Evolutionary conservation across 1,140 invertebrate genomes (phyloP).

Genomic region (Lordiphosa clarofinis): DNA sequence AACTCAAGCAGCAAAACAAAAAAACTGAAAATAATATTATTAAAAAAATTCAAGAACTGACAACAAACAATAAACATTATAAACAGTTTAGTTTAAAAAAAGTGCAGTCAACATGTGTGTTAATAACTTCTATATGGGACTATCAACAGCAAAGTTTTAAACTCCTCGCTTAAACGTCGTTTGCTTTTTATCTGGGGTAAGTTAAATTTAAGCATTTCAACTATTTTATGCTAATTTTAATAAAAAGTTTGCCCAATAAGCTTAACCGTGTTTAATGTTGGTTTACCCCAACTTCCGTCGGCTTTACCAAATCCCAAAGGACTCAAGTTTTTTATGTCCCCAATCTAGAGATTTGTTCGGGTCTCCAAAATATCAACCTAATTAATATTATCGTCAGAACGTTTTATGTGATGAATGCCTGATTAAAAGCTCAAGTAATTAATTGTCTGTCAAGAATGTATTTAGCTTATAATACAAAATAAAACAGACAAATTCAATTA

Average conservation of each 20-base stretch:
- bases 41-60: conserved; percentile 14
- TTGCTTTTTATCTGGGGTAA: background rate
- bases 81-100: too few relatives aligned
- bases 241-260: background rate
- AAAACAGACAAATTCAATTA: too few relatives aligned
- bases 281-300: conserved; percentile 4
- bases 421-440: conserved; percentile 19
- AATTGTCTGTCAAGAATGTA: conserved; percentile 23
- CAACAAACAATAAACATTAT: too few relatives aligned
- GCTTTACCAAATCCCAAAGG: conserved; percentile 1
- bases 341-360: conserved; percentile 14
- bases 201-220: background rate
- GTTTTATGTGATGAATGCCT: conserved; percentile 4
- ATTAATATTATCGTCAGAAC: conserved; percentile 29
- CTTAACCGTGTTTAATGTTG: background rate
- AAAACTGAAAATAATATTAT: conserved; percentile 6
- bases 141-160: too few relatives aligned
- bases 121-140: too few relatives aligned
- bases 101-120: too few relatives aligned
- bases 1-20: conserved; percentile 28
- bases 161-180: too few relatives aligned
- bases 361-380: conserved; percentile 19
- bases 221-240: background rate
- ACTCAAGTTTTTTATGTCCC: background rate
- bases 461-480: background rate